Base-by-base conservation (phyloP, 1,140 invertebrate species). In the Leptoteleia sp. region DNA sequence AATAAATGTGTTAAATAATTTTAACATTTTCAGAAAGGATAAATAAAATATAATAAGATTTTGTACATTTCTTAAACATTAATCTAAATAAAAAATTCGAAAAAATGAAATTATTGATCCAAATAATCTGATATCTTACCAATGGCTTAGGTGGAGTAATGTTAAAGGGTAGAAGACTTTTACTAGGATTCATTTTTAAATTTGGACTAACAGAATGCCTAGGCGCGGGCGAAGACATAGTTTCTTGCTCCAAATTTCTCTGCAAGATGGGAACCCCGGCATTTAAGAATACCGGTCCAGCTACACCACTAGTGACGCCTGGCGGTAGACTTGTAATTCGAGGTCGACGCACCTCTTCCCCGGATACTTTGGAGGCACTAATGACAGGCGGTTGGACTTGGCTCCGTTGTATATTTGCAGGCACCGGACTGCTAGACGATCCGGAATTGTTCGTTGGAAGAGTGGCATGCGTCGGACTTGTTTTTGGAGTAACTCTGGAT, bases 121-220 rank as follows among this genome's bases (percentile, higher is more conserved):
- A n/a, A n/a, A n/a, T n/a, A n/a, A n/a, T n/a, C n/a, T n/a, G n/a
- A n/a, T n/a, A n/a, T n/a, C 82, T 89, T 87, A 91, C 91, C 85
- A 89, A 91, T 19, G 94, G 94, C 70, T 94, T 92, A 59, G 96
- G 94, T 37, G 94, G 95, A 27, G 96, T 97, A 9, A 97, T 94
- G 89, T 95, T 97, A 80, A 96, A 97, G 0, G 95, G 95, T 40
- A 97, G 87, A 29, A 96, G 85, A 82, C 94, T 93, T 87, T 96
- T 95, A 0, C 93, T 92, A 78, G 87, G 83, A 19, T 84, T 79
- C n/a, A 86, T 79, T 71, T 89, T 89, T 0, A 84, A 82, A 1
- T 83, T 79, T 1, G 86, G 85, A 75, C 83, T 88, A 4, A 87
- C 81, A 1, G 84, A 82, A 43, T 70, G 65, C 9, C 16, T 70